These are phyloP conservation scores for Drosophila macrospina DNA, from an alignment of 2,888 invertebrate species.

Conservation along the genomic window DNA sequence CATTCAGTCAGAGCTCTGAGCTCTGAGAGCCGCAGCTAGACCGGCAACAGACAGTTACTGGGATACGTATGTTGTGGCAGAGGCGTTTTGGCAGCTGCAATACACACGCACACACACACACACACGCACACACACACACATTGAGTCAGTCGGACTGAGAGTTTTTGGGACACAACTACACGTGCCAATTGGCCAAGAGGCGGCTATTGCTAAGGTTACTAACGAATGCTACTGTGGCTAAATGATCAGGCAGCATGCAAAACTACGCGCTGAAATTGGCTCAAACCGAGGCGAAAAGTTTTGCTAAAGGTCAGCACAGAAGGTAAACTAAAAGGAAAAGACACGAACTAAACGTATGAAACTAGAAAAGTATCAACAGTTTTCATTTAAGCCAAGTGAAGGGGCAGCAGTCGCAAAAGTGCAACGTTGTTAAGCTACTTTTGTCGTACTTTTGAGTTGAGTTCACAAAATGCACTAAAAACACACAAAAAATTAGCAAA, in stretches of 20 bases:
- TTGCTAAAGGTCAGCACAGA: conserved; percentile 36
- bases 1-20: conserved; percentile 42
- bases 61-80: conserved; percentile 42
- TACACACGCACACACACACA: conserved; percentile 14
- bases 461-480: neutral
- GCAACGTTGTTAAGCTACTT: conserved; percentile 13
- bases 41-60: conserved; percentile 71
- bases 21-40: conserved; percentile 50
- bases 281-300: conserved; percentile 24
- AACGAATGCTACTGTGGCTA: conserved; percentile 24
- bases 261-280: conserved; percentile 31
- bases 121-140: neutral
- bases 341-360: neutral
- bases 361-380: neutral
- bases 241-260: conserved; percentile 49
- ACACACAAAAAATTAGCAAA: conserved; percentile 8
- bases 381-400: conserved; percentile 19
- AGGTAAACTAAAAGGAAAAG: conserved; percentile 26
- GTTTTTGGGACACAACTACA: conserved; percentile 60
- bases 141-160: neutral
- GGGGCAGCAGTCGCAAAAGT: conserved; percentile 3
- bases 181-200: conserved; percentile 66
- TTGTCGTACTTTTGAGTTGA: neutral
- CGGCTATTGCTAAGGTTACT: conserved; percentile 38
- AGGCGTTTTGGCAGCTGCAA: conserved; percentile 52